Evolutionary conservation across 2,888 invertebrate genomes (phyloP), one percentile per base, ranked within the genome.

Genomic region (Macaria liturata): DNA sequence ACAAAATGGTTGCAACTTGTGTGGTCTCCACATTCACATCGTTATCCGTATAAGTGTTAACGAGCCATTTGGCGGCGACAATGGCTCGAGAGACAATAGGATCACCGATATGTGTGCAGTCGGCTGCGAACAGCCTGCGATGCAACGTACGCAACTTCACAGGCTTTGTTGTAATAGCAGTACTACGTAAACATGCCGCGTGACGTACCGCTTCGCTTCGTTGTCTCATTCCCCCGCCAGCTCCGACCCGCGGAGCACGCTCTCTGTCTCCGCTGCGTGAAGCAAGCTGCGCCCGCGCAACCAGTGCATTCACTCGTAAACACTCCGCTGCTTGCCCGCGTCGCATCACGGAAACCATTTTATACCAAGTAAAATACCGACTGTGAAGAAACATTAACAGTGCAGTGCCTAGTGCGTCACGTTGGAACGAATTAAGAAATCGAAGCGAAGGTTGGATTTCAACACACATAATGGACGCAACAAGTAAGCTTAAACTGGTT

Each of bases 401-500:
- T 52, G 51, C 3, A 66, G 71, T 72, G 74, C 65, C 56, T 67
- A 68, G 71, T 64, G 49, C 56, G 66, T 57, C 62, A 71, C 69
- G 71, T 64, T 46, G 69, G 61, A 67, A 70, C 55, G 69, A 65
- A 75, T 80, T 77, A 72, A 76, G 76, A 82, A 83, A 83, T 78
- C 74, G 52, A 68, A 62, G 62, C 77, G 84, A 88, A 88, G 88
- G 87, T 86, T 86, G 75, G 65, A 77, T 86, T 87, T 86, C 82
- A 77, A 78, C 83, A 88, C 66, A 75, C 77, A 81, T 69, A 74
- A 90, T 91, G 91, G 91, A 91, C 84, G 91, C 91, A 77, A 91
- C 91, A 70, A 88, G 91, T 91, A 77, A 91, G 90, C 34, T 6
- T 84, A 80, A 78, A 80, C 78, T 75, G 75, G 78, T 79, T 81